A percentile compares a stretch with the other conserved stretches of the same genome.
Conservation (phyloP, 1,140 invertebrate genomes). For the Caerostris darwini region DNA sequence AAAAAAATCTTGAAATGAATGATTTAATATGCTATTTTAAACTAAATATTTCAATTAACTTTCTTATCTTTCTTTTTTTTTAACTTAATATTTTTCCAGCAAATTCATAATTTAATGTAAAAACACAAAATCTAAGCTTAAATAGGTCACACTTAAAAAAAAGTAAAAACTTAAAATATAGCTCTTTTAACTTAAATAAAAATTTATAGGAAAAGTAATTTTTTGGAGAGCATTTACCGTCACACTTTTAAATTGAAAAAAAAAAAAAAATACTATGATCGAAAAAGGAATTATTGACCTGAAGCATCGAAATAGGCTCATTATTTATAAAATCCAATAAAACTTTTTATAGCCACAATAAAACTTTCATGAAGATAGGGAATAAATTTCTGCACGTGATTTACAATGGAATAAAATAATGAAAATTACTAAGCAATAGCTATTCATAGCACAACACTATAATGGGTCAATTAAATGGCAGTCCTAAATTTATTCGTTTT, state of each 20-base stretch:
- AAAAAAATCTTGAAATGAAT: not conserved
- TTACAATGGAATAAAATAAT: not conserved
- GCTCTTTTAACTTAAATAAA: too few species aligned
- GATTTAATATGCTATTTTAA: not conserved
- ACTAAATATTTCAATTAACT: not conserved
- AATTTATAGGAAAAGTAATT: not conserved
- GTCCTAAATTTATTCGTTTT: not conserved
- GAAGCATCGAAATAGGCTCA: not conserved
- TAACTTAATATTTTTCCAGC: not conserved
- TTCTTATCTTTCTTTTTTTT: not conserved
- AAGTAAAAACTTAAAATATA: not conserved
- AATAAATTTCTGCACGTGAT: not conserved
- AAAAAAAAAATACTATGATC: not conserved
- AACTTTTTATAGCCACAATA: constrained; percentile 3
- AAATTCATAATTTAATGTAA: not conserved
- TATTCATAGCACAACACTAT: not conserved
- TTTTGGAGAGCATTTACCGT: not conserved
- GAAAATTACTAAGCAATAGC: not conserved
- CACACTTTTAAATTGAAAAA: not conserved
- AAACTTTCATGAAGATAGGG: not conserved
- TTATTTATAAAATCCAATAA: not conserved
- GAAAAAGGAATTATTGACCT: not conserved
- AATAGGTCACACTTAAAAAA: not conserved
- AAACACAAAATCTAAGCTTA: not conserved
- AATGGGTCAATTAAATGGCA: not conserved